A percentile compares a stretch with the other conserved stretches of the same genome.
Evolutionary conservation across 1,140 invertebrate genomes (phyloP).

Genomic region (Spodoptera frugiperda): DNA sequence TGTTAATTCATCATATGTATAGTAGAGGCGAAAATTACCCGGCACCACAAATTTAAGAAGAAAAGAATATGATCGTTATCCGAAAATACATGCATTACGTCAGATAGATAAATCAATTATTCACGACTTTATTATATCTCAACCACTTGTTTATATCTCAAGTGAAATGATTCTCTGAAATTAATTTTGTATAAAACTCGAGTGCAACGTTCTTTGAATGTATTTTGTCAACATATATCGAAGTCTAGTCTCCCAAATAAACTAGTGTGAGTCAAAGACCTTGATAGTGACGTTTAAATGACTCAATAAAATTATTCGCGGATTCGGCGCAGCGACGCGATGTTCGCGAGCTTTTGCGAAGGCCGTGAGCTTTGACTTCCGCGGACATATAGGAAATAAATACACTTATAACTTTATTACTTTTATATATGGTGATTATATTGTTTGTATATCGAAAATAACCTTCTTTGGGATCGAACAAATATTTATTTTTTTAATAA

Average conservation of each 20-base stretch:
- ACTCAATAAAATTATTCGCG: conserved; percentile 61
- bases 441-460: conserved; percentile 1
- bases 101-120: conserved; percentile 29
- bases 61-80: not conserved
- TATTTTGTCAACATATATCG: conserved; percentile 71
- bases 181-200: conserved; percentile 48
- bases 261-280: conserved; percentile 78
- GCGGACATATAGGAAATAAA: conserved; percentile 41
- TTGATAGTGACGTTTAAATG: conserved; percentile 73
- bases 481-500: not conserved
- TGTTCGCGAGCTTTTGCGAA: conserved; percentile 16
- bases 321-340: conserved; percentile 6
- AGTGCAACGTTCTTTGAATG: conserved; percentile 68
- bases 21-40: not conserved
- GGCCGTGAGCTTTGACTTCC: conserved; percentile 27
- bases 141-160: conserved; percentile 16
- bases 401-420: conserved; percentile 6
- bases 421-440: conserved; percentile 6
- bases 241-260: conserved; percentile 70
- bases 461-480: not conserved
- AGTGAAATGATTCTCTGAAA: conserved; percentile 3
- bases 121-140: not conserved
- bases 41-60: not conserved
- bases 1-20: no score
- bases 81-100: not conserved